Evolutionary conservation across 2,797 vertebrate species (phyloP).

Genomic region (Psittacula echo): DNA sequence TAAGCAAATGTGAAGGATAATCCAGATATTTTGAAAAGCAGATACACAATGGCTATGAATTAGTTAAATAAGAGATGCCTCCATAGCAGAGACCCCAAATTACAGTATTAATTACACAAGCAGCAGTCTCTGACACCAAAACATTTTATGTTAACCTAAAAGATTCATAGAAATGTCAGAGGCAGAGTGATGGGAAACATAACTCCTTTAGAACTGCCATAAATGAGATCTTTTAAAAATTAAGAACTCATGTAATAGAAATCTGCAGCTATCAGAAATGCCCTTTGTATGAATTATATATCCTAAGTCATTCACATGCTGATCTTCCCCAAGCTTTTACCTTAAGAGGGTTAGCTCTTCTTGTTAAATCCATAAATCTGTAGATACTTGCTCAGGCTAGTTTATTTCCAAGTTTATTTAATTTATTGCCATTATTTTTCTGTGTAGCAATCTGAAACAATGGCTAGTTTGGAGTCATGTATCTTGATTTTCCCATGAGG

Average conservation of each 20-base stretch:
- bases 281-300: not conserved
- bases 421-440: not conserved
- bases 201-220: not conserved
- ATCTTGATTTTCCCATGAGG: constrained; percentile 10
- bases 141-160: not conserved
- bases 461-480: not conserved
- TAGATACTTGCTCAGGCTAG: not conserved
- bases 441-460: not conserved
- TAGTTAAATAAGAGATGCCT: not conserved
- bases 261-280: not conserved
- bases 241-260: not conserved
- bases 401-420: not conserved
- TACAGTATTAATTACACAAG: not conserved
- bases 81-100: not conserved
- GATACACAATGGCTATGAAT: not conserved
- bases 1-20: not conserved
- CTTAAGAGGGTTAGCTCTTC: not conserved
- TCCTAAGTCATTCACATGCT: not conserved
- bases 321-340: not conserved
- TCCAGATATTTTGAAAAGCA: not conserved
- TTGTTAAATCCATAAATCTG: not conserved
- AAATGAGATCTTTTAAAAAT: not conserved
- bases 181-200: not conserved
- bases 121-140: not conserved
- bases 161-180: not conserved